A percentile compares a stretch with the other conserved stretches of the same genome.
Evolutionary conservation across 2,888 invertebrate genomes (phyloP).

Genomic region (Eristalis arbustorum): DNA sequence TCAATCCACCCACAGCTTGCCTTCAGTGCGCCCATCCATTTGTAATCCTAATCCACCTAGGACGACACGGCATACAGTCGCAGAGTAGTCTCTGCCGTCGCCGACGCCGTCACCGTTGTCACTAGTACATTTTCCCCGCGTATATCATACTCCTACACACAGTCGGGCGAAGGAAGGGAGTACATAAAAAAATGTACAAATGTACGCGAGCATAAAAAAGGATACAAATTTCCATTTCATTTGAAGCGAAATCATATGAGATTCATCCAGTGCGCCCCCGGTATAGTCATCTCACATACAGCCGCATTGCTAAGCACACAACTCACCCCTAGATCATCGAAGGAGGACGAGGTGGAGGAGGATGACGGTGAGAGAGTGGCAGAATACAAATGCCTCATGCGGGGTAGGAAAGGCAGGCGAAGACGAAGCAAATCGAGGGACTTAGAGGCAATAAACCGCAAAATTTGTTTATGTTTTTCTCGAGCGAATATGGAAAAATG

Average conservation of each 20-base stretch:
- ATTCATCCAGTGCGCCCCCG: slow-evolving; percentile 65
- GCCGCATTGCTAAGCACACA: background rate
- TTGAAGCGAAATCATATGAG: slow-evolving; percentile 69
- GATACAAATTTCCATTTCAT: slow-evolving; percentile 71
- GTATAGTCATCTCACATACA: slow-evolving; percentile 34
- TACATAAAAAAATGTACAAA: slow-evolving; percentile 65
- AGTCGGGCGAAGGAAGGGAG: slow-evolving; percentile 1
- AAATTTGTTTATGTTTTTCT: slow-evolving; percentile 73
- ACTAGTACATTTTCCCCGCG: slow-evolving; percentile 67
- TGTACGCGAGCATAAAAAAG: slow-evolving; percentile 69
- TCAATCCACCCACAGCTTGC: slow-evolving; percentile 20
- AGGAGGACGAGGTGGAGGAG: background rate
- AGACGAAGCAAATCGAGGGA: slow-evolving; percentile 70
- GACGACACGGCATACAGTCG: slow-evolving; percentile 46
- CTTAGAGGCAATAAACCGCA: slow-evolving; percentile 73
- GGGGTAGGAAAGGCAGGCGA: slow-evolving; percentile 47
- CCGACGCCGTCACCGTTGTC: slow-evolving; percentile 8
- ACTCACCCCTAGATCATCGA: background rate
- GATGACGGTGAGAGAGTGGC: slow-evolving; percentile 33
- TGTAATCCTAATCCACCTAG: slow-evolving; percentile 68
- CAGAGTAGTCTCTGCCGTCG: slow-evolving; percentile 54
- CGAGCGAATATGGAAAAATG: slow-evolving; percentile 71
- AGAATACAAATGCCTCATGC: slow-evolving; percentile 34
- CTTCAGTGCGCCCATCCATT: slow-evolving; percentile 48
- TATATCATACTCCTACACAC: slow-evolving; percentile 48